Evolutionary conservation across 2,888 invertebrate genomes (phyloP).

Genomic region (Ormyrus labotus): DNA sequence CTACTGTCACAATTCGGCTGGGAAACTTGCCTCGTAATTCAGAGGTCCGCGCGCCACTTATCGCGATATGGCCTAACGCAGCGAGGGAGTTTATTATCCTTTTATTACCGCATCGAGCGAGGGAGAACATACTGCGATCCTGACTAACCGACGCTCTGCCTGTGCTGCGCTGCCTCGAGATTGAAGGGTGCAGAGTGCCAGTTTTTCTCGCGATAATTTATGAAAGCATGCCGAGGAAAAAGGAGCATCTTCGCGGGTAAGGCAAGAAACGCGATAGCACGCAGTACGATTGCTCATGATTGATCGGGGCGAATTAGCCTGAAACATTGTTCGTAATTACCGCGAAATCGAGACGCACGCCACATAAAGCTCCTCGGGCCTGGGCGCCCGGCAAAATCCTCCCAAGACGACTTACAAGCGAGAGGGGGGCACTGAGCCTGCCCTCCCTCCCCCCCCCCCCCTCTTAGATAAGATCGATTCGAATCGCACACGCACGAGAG

Average conservation of each 20-base stretch:
- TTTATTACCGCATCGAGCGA: slow-evolving; percentile 36
- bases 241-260: background rate
- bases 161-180: slow-evolving; percentile 9
- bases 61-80: slow-evolving; percentile 12
- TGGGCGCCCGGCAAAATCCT: too few species aligned
- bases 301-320: too few species aligned
- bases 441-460: background rate
- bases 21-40: slow-evolving; percentile 52
- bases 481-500: background rate
- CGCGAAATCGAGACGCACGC: background rate
- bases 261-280: too few species aligned
- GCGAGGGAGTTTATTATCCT: slow-evolving; percentile 37
- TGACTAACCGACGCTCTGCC: slow-evolving; percentile 22
- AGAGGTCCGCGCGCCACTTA: slow-evolving; percentile 9
- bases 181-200: background rate
- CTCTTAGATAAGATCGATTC: slow-evolving; percentile 22
- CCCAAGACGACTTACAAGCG: too few species aligned
- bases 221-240: background rate
- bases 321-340: background rate
- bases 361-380: background rate
- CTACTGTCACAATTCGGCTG: background rate
- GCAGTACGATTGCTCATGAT: too few species aligned
- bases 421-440: too few species aligned
- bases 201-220: too few species aligned
- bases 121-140: slow-evolving; percentile 22